phyloP scores from a whole-genome alignment of 2,113 vertebrate species.

The Apteryx owenii region DNA sequence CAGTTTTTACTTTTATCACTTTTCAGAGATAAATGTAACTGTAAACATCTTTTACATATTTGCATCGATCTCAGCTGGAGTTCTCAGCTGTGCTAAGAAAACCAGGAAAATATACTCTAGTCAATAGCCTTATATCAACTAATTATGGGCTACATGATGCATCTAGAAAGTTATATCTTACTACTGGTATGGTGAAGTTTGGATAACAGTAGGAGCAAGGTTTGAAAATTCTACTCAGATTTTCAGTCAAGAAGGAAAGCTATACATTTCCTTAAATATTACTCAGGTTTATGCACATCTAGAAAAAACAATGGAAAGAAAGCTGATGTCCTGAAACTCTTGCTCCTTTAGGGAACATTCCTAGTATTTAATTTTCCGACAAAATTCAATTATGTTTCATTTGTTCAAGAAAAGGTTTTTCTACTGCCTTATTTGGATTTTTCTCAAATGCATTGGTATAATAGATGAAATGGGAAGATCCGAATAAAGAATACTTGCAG shows the following conservation, averaged over 20 bases:
- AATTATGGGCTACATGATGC: neutral
- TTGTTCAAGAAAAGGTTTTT: neutral
- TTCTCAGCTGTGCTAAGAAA: neutral
- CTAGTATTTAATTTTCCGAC: neutral
- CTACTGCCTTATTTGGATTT: neutral
- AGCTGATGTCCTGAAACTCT: neutral
- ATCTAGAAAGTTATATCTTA: neutral
- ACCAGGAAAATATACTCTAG: neutral
- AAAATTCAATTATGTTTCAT: neutral
- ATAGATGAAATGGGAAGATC: neutral
- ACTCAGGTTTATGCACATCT: neutral
- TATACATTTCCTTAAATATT: neutral
- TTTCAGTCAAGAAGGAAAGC: neutral
- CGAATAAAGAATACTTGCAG: conserved; percentile 6
- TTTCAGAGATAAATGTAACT: neutral
- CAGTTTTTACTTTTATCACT: neutral
- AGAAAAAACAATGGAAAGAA: neutral
- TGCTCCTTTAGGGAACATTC: neutral
- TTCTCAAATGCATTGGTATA: neutral
- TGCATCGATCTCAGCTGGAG: neutral
- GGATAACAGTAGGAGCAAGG: neutral
- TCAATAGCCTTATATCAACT: neutral
- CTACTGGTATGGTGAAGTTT: neutral
- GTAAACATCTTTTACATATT: neutral
- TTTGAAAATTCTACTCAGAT: neutral